Evolutionary conservation across 2,113 vertebrate species (phyloP).

Genomic region (Emydocephalus ijimae): DNA sequence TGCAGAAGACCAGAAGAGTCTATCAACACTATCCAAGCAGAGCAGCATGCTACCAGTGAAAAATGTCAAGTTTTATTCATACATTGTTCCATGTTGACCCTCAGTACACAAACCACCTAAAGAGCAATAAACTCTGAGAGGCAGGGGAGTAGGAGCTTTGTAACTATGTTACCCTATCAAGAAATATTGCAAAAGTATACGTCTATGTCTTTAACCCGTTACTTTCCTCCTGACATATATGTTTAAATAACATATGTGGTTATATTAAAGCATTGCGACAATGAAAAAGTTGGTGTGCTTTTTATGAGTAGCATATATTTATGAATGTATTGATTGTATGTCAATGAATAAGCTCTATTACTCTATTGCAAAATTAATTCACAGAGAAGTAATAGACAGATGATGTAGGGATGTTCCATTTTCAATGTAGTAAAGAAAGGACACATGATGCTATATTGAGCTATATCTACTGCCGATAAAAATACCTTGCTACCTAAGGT

Average conservation of each 20-base stretch:
- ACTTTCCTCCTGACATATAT: conserved; percentile 38
- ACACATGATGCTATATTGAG: background rate
- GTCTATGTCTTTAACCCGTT: conserved; percentile 60
- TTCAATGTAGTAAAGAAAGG: background rate
- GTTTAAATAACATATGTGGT: conserved; percentile 29
- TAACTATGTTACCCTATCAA: conserved; percentile 55
- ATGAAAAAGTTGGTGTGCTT: background rate
- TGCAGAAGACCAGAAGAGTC: conserved; percentile 58
- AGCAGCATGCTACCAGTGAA: conserved; percentile 59
- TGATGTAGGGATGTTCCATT: background rate
- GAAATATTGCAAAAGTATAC: conserved; percentile 59
- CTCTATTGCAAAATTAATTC: background rate
- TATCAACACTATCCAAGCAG: conserved; percentile 56
- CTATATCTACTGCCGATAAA: background rate
- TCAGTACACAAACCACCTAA: conserved; percentile 62
- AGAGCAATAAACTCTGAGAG: conserved; percentile 55
- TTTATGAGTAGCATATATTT: background rate
- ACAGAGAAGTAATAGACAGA: background rate
- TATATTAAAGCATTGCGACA: conserved; percentile 22
- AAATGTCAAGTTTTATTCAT: conserved; percentile 75
- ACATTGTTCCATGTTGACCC: conserved; percentile 55
- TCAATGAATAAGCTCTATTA: conserved; percentile 47
- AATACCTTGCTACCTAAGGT: too few relatives aligned
- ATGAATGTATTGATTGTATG: conserved; percentile 21
- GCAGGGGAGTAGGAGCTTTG: conserved; percentile 18